phyloP scores from a whole-genome alignment of 2,113 vertebrate species.

The Gorsachius goisagi region DNA sequence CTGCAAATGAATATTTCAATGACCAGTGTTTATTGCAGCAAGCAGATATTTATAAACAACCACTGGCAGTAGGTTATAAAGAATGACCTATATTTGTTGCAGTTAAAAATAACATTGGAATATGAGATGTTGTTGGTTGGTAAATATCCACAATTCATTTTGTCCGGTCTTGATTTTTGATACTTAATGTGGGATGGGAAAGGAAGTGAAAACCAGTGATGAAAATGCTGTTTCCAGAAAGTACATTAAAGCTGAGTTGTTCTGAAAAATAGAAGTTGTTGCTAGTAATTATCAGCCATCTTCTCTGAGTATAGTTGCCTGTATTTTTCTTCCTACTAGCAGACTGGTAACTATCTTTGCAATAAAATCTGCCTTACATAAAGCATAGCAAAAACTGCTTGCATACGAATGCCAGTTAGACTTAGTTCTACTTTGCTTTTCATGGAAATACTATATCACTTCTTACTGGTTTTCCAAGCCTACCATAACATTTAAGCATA shows the following conservation, averaged over 20 bases:
- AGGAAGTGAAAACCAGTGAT: conserved; percentile 60
- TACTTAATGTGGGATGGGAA: conserved; percentile 38
- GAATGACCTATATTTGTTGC: conserved; percentile 58
- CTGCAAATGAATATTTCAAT: conserved; percentile 78
- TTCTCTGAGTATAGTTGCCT: conserved; percentile 12
- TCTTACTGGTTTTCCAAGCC: conserved; percentile 44
- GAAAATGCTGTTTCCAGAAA: conserved; percentile 61
- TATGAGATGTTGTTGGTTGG: conserved; percentile 53
- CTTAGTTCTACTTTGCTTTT: conserved; percentile 11
- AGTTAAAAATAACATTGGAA: conserved; percentile 57
- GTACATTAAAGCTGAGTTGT: conserved; percentile 62
- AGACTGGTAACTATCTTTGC: conserved; percentile 2
- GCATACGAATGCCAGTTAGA: not conserved
- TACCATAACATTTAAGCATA: conserved; percentile 26
- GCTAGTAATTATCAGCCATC: conserved; percentile 43
- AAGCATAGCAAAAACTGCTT: conserved; percentile 24
- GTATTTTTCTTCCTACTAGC: not conserved
- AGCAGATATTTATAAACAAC: conserved; percentile 84
- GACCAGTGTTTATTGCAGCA: conserved; percentile 84
- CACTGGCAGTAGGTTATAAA: conserved; percentile 59
- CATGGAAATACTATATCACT: conserved; percentile 3
- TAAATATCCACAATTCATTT: conserved; percentile 51
- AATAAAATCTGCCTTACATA: conserved; percentile 56
- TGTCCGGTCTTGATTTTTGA: conserved; percentile 58
- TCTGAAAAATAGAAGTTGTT: conserved; percentile 52